phyloP scores from a whole-genome alignment of 2,113 vertebrate genomes.

The Mixornis gularis region DNA sequence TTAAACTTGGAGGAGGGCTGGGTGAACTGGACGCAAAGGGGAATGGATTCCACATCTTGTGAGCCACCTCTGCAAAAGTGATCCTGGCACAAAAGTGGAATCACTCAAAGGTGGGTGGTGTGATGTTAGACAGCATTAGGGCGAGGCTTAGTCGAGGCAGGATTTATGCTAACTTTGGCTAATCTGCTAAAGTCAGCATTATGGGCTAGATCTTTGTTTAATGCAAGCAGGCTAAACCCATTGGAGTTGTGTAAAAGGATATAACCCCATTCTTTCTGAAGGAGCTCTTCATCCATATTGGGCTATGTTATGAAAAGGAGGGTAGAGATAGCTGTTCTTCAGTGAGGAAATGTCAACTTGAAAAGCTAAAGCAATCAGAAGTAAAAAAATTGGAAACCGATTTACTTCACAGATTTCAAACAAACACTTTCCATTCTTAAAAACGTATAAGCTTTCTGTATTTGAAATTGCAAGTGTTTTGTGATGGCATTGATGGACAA shows the following conservation, averaged over 20 bases:
- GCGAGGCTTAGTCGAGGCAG: neutral
- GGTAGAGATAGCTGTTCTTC: neutral
- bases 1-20: slow-evolving; percentile 60
- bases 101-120: slow-evolving; percentile 59
- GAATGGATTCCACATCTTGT: slow-evolving; percentile 59
- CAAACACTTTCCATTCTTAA: neutral
- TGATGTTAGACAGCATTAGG: slow-evolving; percentile 1
- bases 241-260: neutral
- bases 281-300: neutral
- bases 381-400: accelerated
- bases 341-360: neutral
- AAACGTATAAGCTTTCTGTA: neutral
- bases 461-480: neutral
- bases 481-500: neutral
- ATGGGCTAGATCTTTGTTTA: neutral
- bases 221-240: neutral
- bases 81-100: slow-evolving; percentile 54
- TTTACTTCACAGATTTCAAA: neutral
- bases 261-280: neutral
- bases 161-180: slow-evolving; percentile 24
- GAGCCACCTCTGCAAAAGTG: slow-evolving; percentile 51
- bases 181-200: slow-evolving; percentile 23
- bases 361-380: neutral
- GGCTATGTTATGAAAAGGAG: neutral
- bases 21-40: slow-evolving; percentile 56